Evolutionary conservation across 2,888 invertebrate species (phyloP).

Genomic region (Nyleta sp.): DNA sequence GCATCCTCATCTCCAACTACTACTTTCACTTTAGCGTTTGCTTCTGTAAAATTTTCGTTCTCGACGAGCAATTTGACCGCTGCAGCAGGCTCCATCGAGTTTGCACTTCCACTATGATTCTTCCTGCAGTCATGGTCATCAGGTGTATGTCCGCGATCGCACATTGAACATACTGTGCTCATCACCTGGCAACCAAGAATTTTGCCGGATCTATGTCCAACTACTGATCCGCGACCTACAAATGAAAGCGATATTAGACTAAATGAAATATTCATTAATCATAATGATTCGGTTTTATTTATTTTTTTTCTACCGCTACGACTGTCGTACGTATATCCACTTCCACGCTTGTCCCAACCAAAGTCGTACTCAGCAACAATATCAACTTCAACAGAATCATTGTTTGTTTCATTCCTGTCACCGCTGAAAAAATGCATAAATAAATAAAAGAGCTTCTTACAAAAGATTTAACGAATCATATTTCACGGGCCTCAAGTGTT

Average conservation of each 20-base stretch:
- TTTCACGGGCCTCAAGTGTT: too few species aligned
- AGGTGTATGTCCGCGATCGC: slow-evolving; percentile 9
- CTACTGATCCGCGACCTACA: slow-evolving; percentile 49
- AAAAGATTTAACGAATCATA: too few species aligned
- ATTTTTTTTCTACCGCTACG: slow-evolving; percentile 17
- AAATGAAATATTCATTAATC: background rate
- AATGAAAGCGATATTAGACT: background rate
- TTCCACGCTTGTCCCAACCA: slow-evolving; percentile 42
- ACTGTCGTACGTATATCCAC: slow-evolving; percentile 30
- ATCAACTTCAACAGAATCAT: too few species aligned
- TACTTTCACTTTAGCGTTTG: slow-evolving; percentile 38
- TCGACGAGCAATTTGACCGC: slow-evolving; percentile 39
- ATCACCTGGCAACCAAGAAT: slow-evolving; percentile 25
- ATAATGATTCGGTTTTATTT: too few species aligned
- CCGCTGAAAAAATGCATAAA: too few species aligned
- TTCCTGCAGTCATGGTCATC: slow-evolving; percentile 41
- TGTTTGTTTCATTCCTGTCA: too few species aligned
- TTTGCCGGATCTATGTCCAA: slow-evolving; percentile 41
- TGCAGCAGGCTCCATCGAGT: slow-evolving; percentile 54
- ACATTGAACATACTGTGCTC: slow-evolving; percentile 18
- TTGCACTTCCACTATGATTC: slow-evolving; percentile 27
- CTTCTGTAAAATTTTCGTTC: slow-evolving; percentile 31
- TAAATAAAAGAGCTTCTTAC: too few species aligned
- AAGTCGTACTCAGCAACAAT: slow-evolving; percentile 29
- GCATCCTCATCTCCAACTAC: slow-evolving; percentile 58